Conservation (phyloP, 2,888 invertebrate species). For the Caenorhabditis japonica region DNA sequence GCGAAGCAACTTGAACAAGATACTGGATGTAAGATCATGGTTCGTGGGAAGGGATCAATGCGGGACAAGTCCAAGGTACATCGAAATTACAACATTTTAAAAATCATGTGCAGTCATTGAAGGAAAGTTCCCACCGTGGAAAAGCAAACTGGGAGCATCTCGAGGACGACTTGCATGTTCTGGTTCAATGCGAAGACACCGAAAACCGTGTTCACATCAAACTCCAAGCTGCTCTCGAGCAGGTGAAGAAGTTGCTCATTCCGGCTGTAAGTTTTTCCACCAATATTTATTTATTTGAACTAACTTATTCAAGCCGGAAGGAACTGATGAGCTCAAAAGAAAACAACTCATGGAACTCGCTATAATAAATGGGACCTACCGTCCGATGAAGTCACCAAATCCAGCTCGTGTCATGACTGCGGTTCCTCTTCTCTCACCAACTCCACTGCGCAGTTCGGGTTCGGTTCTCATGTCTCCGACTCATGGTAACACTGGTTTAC, state of each 20-base stretch:
- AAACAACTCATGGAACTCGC: slow-evolving; percentile 99
- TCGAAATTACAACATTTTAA: neutral
- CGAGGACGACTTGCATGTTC: slow-evolving; percentile 96
- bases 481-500: slow-evolving; percentile 11
- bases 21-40: slow-evolving; percentile 99
- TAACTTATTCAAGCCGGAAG: slow-evolving; percentile 87
- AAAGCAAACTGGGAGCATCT: slow-evolving; percentile 99
- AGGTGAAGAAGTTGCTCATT: slow-evolving; percentile 95
- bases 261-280: slow-evolving; percentile 84
- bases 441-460: slow-evolving; percentile 42
- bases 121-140: slow-evolving; percentile 99
- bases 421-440: slow-evolving; percentile 54
- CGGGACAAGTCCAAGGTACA: slow-evolving; percentile 63
- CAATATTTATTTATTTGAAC: neutral
- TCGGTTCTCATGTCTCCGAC: slow-evolving; percentile 38
- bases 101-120: slow-evolving; percentile 66
- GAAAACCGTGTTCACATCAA: slow-evolving; percentile 95
- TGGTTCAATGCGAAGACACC: slow-evolving; percentile 91
- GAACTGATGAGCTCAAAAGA: slow-evolving; percentile 99
- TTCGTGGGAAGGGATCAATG: slow-evolving; percentile 86
- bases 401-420: slow-evolving; percentile 54
- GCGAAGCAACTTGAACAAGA: slow-evolving; percentile 99
- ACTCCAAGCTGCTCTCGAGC: slow-evolving; percentile 93
- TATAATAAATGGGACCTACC: slow-evolving; percentile 99
- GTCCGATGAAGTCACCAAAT: slow-evolving; percentile 78